Evolutionary conservation across 2,113 vertebrate genomes (phyloP).

Genomic region (Plectropomus leopardus): DNA sequence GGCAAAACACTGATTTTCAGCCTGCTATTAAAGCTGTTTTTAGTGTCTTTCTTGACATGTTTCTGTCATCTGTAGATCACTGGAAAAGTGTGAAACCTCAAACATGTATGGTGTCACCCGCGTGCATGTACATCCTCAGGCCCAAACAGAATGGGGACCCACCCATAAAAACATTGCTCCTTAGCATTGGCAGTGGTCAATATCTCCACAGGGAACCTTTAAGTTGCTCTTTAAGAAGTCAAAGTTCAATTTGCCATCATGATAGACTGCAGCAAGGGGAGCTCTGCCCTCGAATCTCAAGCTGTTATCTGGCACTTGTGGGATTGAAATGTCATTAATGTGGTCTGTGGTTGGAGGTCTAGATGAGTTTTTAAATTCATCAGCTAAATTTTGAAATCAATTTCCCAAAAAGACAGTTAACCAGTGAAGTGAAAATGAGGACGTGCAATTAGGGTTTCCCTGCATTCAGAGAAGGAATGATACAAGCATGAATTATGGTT

Average conservation of each 20-base stretch:
- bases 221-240: background rate
- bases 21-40: too few relatives aligned
- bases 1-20: too few relatives aligned
- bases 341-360: slow-evolving; percentile 15
- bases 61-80: too few relatives aligned
- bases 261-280: slow-evolving; percentile 8
- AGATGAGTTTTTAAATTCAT: slow-evolving; percentile 49
- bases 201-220: background rate
- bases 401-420: slow-evolving; percentile 44
- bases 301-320: slow-evolving; percentile 12
- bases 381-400: slow-evolving; percentile 44
- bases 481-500: background rate
- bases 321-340: slow-evolving; percentile 56
- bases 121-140: too few relatives aligned
- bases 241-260: background rate
- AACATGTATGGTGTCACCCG: too few relatives aligned
- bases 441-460: slow-evolving; percentile 19
- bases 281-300: slow-evolving; percentile 10
- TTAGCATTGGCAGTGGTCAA: background rate
- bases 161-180: background rate
- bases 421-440: slow-evolving; percentile 27
- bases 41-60: too few relatives aligned
- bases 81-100: too few relatives aligned
- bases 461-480: slow-evolving; percentile 8
- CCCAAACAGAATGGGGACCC: background rate